Evolutionary conservation across 2,888 invertebrate species (phyloP).

Genomic region (Luffia ferchaultella): DNA sequence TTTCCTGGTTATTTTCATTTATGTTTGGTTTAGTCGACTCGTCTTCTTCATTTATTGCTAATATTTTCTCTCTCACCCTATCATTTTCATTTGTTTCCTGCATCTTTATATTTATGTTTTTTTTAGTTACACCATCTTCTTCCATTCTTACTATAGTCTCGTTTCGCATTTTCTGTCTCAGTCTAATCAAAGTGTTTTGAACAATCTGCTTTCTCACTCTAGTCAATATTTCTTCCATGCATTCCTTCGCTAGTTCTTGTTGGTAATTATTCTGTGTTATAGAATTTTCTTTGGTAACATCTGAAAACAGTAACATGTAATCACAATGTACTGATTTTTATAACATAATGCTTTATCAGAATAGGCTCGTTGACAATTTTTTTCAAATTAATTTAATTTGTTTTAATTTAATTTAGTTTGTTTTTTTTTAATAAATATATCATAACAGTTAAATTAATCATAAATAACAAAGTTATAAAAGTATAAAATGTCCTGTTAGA

Average conservation of each 20-base stretch:
- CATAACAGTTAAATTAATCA: neutral
- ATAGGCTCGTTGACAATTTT: neutral
- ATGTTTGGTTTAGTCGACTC: neutral
- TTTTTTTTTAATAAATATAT: too few species aligned
- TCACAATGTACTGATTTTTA: neutral
- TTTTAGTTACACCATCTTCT: conserved; percentile 15
- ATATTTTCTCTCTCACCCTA: conserved; percentile 4
- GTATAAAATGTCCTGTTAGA: too few species aligned
- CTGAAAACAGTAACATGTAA: too few species aligned
- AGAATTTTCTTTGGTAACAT: neutral
- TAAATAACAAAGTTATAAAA: neutral
- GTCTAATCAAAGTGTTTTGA: conserved; percentile 19
- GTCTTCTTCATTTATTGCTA: neutral
- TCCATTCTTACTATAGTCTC: conserved; percentile 24
- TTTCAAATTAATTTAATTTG: neutral
- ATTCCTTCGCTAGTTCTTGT: conserved; percentile 11
- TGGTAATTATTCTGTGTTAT: conserved; percentile 4
- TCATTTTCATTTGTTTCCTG: too few species aligned
- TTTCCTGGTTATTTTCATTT: conserved; percentile 3
- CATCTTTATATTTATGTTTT: conserved; percentile 8
- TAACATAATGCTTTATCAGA: neutral
- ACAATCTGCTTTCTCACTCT: conserved; percentile 17
- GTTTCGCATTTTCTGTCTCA: conserved; percentile 17
- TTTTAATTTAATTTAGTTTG: neutral
- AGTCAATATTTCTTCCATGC: conserved; percentile 12